Conservation (phyloP, 1,140 invertebrate genomes). For the Bicyclus anynana region DNA sequence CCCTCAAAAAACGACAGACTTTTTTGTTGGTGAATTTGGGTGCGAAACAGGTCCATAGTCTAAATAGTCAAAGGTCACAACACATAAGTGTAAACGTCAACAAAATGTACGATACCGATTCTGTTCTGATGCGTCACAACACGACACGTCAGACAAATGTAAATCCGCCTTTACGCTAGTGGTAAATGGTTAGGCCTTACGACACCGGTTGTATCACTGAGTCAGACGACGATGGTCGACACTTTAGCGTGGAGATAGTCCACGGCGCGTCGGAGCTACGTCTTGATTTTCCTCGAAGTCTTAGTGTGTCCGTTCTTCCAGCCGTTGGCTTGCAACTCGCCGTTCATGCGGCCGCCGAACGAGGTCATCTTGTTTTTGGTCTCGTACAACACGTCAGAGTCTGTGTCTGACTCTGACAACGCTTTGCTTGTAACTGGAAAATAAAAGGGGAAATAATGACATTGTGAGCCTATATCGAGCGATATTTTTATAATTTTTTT, state of each 20-base stretch:
- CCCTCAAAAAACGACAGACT: no score
- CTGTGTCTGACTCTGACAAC: constrained; percentile 85
- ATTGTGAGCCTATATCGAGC: background rate
- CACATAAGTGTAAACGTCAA: no score
- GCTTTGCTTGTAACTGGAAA: constrained; percentile 76
- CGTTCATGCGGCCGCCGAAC: constrained; percentile 76
- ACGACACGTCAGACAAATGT: no score
- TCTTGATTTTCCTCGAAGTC: constrained; percentile 68
- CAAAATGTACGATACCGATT: no score
- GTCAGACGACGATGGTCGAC: constrained; percentile 17
- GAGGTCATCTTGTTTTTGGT: constrained; percentile 76
- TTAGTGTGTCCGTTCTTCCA: constrained; percentile 77
- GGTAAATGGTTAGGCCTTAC: no score
- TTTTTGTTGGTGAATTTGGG: no score
- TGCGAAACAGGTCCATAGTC: no score
- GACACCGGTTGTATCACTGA: constrained; percentile 13
- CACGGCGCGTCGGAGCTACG: constrained; percentile 47
- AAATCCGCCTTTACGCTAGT: no score
- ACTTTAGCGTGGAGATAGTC: constrained; percentile 23
- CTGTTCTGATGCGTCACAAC: no score
- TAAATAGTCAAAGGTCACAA: no score
- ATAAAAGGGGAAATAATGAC: background rate
- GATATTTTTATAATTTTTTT: no score
- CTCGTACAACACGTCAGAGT: constrained; percentile 86
- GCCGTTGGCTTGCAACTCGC: constrained; percentile 57